These are phyloP conservation scores for Azorinus chamasolen DNA, from an alignment of 2,888 invertebrate genomes.

Conservation along the genomic window DNA sequence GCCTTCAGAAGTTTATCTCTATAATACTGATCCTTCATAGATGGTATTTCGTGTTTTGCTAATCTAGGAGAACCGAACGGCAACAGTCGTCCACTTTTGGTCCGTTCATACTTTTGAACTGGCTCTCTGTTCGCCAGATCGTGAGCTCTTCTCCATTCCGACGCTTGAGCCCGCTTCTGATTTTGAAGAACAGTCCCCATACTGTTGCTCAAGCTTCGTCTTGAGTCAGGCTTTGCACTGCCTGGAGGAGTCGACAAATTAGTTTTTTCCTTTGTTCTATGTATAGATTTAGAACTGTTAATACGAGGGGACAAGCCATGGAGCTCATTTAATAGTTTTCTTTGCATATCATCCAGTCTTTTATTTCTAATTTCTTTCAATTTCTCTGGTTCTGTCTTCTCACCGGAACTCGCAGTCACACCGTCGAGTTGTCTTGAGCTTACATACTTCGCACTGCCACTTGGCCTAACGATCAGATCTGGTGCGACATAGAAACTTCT, in stretches of 20 bases:
- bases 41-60: conserved; percentile 24
- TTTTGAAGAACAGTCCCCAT: not conserved
- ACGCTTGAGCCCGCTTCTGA: conserved; percentile 25
- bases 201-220: no score
- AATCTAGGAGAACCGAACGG: conserved; percentile 42
- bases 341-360: conserved; percentile 20
- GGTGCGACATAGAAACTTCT: conserved; percentile 46
- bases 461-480: not conserved
- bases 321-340: not conserved
- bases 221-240: no score
- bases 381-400: not conserved
- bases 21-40: conserved; percentile 46
- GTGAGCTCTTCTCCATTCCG: conserved; percentile 23
- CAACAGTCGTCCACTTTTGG: conserved; percentile 25
- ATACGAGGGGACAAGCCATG: no score
- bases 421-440: conserved; percentile 1
- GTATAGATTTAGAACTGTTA: no score
- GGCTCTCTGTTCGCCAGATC: conserved; percentile 32
- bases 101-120: conserved; percentile 44
- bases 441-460: not conserved
- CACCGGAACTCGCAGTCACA: not conserved
- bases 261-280: no score
- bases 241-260: no score
- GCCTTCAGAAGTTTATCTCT: conserved; percentile 58
- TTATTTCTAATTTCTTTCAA: conserved; percentile 8